Evolutionary conservation across 2,113 vertebrate species (phyloP).

Genomic region (Perca fluviatilis): DNA sequence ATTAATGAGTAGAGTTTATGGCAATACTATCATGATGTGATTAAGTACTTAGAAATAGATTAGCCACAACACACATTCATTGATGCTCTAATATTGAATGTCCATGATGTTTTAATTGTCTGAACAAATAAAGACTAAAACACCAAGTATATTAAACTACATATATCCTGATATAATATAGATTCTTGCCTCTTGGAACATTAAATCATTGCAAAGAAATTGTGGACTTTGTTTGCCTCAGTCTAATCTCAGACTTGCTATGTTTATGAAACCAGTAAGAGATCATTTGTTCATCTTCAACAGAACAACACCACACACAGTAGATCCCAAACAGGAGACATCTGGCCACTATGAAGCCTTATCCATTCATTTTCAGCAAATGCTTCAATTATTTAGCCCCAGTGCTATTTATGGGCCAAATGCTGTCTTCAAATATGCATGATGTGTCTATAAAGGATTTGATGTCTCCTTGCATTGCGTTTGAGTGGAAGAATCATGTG

Average conservation of each 20-base stretch:
- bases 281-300: slow-evolving; percentile 16
- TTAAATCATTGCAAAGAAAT: not conserved
- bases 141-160: not conserved
- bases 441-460: slow-evolving; percentile 72
- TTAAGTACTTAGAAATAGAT: not conserved
- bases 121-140: not conserved
- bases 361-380: slow-evolving; percentile 71
- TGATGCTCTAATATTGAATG: not conserved
- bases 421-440: slow-evolving; percentile 82
- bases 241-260: not conserved
- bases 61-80: not conserved
- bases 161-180: not conserved
- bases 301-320: slow-evolving; percentile 9
- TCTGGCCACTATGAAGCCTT: slow-evolving; percentile 18
- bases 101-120: not conserved
- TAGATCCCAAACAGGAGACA: slow-evolving; percentile 32
- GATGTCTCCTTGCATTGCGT: slow-evolving; percentile 61
- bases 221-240: not conserved
- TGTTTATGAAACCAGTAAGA: slow-evolving; percentile 7
- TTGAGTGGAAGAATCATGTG: slow-evolving; percentile 62
- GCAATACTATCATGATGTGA: not conserved
- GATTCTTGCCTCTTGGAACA: not conserved
- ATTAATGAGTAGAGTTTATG: not conserved
- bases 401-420: slow-evolving; percentile 77
- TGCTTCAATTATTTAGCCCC: slow-evolving; percentile 78